These are phyloP conservation scores for Coenonympha glycerion DNA, from an alignment of 2,888 invertebrate species.

Conservation along the genomic window DNA sequence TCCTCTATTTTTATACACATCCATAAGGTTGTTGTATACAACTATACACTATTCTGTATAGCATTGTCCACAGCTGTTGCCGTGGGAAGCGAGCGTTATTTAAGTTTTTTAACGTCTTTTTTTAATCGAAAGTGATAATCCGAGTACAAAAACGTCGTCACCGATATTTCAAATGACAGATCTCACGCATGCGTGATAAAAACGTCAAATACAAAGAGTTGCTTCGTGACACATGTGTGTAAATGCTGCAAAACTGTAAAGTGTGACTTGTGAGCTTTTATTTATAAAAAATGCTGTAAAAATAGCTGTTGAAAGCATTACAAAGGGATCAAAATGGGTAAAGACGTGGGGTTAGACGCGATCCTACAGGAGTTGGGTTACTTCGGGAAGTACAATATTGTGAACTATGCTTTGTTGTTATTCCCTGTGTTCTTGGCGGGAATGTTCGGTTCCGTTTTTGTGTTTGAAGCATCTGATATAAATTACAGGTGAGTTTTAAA, in stretches of 20 bases:
- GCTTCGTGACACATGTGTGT: not conserved
- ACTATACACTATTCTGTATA: too few species aligned
- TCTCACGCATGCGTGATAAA: conserved; percentile 30
- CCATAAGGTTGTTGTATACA: too few species aligned
- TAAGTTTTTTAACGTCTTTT: not conserved
- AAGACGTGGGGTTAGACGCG: conserved; percentile 47
- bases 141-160: not conserved
- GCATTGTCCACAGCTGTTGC: conserved; percentile 8
- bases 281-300: not conserved
- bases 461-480: conserved; percentile 64
- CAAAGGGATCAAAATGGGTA: conserved; percentile 49
- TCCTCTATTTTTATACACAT: conserved; percentile 22
- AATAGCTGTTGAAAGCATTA: too few species aligned
- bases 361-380: conserved; percentile 57
- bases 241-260: too few species aligned
- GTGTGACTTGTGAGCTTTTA: too few species aligned
- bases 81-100: not conserved
- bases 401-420: conserved; percentile 60
- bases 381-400: conserved; percentile 60
- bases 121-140: not conserved
- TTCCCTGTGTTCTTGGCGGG: conserved; percentile 66
- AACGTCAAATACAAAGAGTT: conserved; percentile 25
- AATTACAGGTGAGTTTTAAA: conserved; percentile 50
- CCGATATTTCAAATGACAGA: not conserved
- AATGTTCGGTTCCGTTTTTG: conserved; percentile 60